Evolutionary conservation across 2,113 vertebrate species (phyloP).

Genomic region (Lepus timidus): DNA sequence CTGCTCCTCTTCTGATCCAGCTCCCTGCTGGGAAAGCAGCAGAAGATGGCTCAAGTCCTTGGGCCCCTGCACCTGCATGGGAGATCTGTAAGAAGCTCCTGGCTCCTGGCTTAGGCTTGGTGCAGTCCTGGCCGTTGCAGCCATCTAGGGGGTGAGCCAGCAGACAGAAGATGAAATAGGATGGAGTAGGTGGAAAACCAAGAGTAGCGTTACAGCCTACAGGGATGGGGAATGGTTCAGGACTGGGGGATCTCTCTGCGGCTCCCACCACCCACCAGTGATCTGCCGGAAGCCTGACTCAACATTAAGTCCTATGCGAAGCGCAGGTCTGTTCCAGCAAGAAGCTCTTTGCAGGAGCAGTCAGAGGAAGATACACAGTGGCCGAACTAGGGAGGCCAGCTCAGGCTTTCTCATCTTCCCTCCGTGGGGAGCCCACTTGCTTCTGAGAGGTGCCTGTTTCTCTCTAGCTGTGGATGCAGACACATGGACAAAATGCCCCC

Average conservation of each 20-base stretch:
- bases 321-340: not conserved
- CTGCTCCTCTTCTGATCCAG: too few species aligned
- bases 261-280: not conserved
- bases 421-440: fast-evolving
- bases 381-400: not conserved
- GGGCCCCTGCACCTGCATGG: too few species aligned
- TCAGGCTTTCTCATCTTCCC: not conserved
- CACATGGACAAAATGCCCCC: not conserved
- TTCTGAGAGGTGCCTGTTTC: not conserved
- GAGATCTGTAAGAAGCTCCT: too few species aligned
- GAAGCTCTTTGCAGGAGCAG: not conserved
- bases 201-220: not conserved
- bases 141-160: not conserved
- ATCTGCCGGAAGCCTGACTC: not conserved
- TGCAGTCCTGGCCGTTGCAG: too few species aligned
- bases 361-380: not conserved
- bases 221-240: not conserved
- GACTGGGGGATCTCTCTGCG: not conserved
- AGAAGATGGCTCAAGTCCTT: too few species aligned
- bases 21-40: too few species aligned
- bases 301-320: not conserved
- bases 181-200: not conserved
- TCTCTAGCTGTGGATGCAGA: not conserved
- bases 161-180: not conserved
- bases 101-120: too few species aligned